Conservation (phyloP, 2,888 invertebrate genomes). For the Biston stratarius region DNA sequence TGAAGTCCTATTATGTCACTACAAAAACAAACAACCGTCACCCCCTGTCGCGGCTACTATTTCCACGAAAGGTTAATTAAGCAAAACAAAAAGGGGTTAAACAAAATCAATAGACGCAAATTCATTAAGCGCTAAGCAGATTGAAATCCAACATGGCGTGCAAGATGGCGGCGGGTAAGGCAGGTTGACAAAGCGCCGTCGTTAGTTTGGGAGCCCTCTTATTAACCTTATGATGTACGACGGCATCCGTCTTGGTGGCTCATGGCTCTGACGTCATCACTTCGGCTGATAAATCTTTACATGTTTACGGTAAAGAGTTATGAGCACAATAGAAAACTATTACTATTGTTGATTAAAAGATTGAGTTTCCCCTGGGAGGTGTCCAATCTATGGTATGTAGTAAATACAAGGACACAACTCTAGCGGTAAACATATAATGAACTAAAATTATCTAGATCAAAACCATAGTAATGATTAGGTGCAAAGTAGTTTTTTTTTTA, state of each 20-base stretch:
- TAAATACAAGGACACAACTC: no score
- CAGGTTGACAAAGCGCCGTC: slow-evolving; percentile 86
- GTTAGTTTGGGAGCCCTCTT: slow-evolving; percentile 86
- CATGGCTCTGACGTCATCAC: slow-evolving; percentile 60
- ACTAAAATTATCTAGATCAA: no score
- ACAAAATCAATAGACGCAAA: slow-evolving; percentile 86
- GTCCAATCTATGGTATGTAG: no score
- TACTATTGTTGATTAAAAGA: no score
- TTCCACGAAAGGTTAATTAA: slow-evolving; percentile 84
- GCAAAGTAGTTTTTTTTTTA: no score
- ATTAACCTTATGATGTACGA: slow-evolving; percentile 87
- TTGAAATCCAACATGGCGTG: slow-evolving; percentile 84
- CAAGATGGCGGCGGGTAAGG: slow-evolving; percentile 83
- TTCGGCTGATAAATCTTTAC: slow-evolving; percentile 24
- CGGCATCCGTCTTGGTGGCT: slow-evolving; percentile 77
- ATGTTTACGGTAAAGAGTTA: slow-evolving; percentile 25
- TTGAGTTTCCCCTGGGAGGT: no score
- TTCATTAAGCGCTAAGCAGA: slow-evolving; percentile 86
- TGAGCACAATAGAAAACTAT: background rate
- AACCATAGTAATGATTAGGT: no score
- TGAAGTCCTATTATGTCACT: slow-evolving; percentile 37
- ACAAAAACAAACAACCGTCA: slow-evolving; percentile 55
- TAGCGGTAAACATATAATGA: no score
- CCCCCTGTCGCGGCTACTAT: slow-evolving; percentile 67
- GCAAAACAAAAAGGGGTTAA: slow-evolving; percentile 86